Percentiles rank a stretch among this genome's conserved stretches.
Evolutionary conservation across 2,888 invertebrate species (phyloP).

Genomic region (Pilophorus perplexus): DNA sequence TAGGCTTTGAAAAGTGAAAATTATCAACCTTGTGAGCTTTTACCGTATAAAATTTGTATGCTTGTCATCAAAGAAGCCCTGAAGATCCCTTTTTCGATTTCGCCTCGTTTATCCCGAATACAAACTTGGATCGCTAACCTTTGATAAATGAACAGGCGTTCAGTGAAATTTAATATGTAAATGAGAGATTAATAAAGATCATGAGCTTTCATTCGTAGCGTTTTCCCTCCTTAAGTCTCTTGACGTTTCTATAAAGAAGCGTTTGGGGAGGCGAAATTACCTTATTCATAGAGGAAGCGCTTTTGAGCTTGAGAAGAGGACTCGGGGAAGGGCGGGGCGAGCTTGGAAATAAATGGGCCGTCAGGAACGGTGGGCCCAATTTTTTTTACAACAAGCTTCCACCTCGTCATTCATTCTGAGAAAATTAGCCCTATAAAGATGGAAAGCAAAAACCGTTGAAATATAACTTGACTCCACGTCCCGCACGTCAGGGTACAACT

Average conservation of each 20-base stretch:
- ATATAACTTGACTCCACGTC: neutral
- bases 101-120: too few relatives aligned
- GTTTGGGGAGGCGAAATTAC: neutral
- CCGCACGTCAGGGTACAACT: too few relatives aligned
- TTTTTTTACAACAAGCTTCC: neutral
- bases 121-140: too few relatives aligned
- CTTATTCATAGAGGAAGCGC: neutral
- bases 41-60: too few relatives aligned
- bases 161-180: too few relatives aligned
- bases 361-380: neutral
- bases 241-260: neutral
- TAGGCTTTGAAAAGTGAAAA: too few relatives aligned
- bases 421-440: conserved; percentile 16
- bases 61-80: too few relatives aligned
- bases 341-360: conserved; percentile 1
- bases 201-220: neutral
- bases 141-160: too few relatives aligned
- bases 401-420: conserved; percentile 11
- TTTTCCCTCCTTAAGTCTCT: neutral
- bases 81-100: too few relatives aligned
- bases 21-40: too few relatives aligned
- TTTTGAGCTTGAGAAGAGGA: neutral
- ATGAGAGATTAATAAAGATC: too few relatives aligned
- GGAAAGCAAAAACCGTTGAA: neutral
- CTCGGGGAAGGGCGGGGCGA: too few relatives aligned